Conservation (phyloP, 2,113 vertebrate genomes). For the Emberiza fucata region DNA sequence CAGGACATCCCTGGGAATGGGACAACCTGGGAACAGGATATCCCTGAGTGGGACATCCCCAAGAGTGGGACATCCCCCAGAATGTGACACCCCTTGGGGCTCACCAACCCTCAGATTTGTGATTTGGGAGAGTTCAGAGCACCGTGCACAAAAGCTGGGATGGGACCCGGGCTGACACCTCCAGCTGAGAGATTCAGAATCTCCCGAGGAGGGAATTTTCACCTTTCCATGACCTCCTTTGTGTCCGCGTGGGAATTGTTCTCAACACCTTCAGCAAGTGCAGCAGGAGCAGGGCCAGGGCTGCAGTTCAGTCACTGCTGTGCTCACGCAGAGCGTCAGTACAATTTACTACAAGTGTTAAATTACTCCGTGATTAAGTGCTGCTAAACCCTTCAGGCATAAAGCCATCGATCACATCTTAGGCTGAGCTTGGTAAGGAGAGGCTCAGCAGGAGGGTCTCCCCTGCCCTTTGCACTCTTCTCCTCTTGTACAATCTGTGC, state of each 20-base stretch:
- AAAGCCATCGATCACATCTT: not conserved
- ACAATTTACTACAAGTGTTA: not conserved
- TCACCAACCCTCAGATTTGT: rapidly evolving
- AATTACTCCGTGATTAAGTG: not conserved
- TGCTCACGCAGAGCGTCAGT: rapidly evolving
- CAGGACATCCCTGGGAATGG: not conserved
- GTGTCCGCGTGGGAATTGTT: not conserved
- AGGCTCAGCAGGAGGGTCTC: not conserved
- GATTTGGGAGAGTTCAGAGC: not conserved
- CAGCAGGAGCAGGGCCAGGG: not conserved
- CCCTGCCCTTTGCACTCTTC: not conserved
- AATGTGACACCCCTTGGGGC: rapidly evolving
- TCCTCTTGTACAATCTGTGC: not conserved
- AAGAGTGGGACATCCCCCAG: rapidly evolving
- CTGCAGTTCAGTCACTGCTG: not conserved
- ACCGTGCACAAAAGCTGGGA: not conserved
- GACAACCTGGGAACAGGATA: not conserved
- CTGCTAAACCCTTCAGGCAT: not conserved
- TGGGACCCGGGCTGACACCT: not conserved
- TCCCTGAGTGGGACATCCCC: no score
- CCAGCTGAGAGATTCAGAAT: not conserved
- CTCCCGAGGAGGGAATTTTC: not conserved
- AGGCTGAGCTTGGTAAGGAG: not conserved
- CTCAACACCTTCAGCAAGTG: not conserved
- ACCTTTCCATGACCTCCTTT: not conserved